A percentile compares a stretch with the other conserved stretches of the same genome.
Evolutionary conservation across 2,797 vertebrate genomes (phyloP).

Genomic region (Lepidocolaptes lacrymiger): DNA sequence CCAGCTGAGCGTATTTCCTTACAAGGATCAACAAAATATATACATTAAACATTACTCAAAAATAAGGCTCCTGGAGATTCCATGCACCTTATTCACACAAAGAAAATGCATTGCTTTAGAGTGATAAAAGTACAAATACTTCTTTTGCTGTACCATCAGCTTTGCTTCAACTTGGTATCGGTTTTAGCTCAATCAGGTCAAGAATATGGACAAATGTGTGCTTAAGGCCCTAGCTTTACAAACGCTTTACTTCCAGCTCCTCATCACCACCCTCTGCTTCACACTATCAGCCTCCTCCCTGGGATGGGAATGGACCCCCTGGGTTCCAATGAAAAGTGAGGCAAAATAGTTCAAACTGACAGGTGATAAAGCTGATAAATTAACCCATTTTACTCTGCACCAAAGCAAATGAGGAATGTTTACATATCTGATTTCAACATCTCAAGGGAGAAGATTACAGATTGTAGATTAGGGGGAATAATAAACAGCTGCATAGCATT

Average conservation of each 20-base stretch:
- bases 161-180: neutral
- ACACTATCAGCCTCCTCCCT: neutral
- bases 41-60: neutral
- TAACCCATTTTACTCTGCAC: neutral
- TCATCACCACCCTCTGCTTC: neutral
- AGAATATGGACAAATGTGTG: neutral
- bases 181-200: neutral
- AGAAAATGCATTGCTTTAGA: neutral
- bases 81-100: neutral
- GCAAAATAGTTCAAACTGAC: neutral
- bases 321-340: neutral
- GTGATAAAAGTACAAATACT: neutral
- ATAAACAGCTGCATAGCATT: neutral
- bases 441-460: neutral
- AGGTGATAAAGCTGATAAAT: neutral
- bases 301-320: neutral
- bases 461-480: neutral
- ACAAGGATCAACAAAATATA: neutral
- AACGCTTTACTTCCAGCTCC: neutral
- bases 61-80: neutral
- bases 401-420: neutral
- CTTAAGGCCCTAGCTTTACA: neutral
- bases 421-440: neutral
- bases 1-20: neutral
- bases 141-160: neutral